These are phyloP conservation scores for Ormyrus pomaceus DNA, from an alignment of 2,888 invertebrate genomes.

Conservation along the genomic window DNA sequence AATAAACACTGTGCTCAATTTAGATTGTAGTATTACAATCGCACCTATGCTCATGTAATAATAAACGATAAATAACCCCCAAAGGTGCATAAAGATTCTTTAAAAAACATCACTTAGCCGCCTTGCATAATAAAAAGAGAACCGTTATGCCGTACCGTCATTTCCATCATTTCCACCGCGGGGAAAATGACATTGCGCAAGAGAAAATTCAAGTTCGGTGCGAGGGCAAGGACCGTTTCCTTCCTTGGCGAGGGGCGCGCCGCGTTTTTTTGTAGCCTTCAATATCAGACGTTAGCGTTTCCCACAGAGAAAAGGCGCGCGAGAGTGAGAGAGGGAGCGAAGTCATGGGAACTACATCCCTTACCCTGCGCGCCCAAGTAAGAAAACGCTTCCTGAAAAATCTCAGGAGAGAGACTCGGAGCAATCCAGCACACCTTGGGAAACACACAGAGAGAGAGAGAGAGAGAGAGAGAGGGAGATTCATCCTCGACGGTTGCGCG, in stretches of 20 bases:
- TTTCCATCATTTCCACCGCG: constrained; percentile 25
- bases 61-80: too few species aligned
- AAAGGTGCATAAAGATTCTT: too few species aligned
- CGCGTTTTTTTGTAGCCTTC: constrained; percentile 67
- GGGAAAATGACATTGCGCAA: constrained; percentile 9
- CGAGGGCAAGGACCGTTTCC: constrained; percentile 69
- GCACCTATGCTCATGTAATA: too few species aligned
- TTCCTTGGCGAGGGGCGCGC: constrained; percentile 57
- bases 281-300: constrained; percentile 74
- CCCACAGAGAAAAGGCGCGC: constrained; percentile 66
- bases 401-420: constrained; percentile 55
- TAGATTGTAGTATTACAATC: too few species aligned
- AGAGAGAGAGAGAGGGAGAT: constrained; percentile 4
- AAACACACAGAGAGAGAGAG: constrained; percentile 44
- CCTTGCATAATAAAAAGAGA: too few species aligned
- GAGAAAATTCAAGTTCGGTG: constrained; percentile 41
- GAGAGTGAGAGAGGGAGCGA: constrained; percentile 41
- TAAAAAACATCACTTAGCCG: too few species aligned
- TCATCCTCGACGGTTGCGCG: constrained; percentile 36
- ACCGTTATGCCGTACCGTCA: too few species aligned
- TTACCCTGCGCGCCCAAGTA: constrained; percentile 41
- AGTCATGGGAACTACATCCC: constrained; percentile 54
- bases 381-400: constrained; percentile 58
- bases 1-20: too few species aligned
- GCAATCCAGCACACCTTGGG: constrained; percentile 47